Conservation (phyloP, 2,888 invertebrate species). For the Capitulum mitella region DNA sequence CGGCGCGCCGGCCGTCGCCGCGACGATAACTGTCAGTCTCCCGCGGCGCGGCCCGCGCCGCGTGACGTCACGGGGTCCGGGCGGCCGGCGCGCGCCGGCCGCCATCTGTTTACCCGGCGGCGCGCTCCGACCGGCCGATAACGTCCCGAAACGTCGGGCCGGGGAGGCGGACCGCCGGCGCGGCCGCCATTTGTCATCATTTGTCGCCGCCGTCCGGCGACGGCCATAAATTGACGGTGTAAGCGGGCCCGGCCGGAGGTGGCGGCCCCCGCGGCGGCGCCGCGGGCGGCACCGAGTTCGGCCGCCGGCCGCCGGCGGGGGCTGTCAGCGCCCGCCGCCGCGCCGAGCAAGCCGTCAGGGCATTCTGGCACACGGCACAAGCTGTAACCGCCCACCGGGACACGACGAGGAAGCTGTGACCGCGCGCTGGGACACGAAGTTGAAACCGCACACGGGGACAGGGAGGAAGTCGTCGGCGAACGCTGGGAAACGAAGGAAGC, state of each 20-base stretch:
- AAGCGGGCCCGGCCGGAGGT: no score
- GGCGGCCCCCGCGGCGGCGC: neutral
- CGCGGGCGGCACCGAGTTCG: neutral
- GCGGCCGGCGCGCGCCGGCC: neutral
- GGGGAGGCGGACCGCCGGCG: neutral
- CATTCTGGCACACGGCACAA: no score
- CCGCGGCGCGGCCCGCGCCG: conserved; percentile 1
- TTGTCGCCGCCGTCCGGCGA: neutral
- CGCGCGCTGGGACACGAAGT: no score
- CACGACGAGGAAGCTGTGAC: no score
- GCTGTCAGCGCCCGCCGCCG: neutral
- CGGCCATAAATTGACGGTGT: neutral
- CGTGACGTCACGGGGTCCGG: neutral
- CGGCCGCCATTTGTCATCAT: neutral
- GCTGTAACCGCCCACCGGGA: no score
- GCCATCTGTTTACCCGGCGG: neutral
- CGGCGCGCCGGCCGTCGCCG: neutral
- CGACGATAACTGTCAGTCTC: conserved; percentile 8
- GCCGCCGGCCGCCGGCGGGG: neutral
- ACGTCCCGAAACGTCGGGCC: neutral
- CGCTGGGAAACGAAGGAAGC: no score
- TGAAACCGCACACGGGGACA: no score
- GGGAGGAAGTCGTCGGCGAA: no score
- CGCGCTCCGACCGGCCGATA: neutral
- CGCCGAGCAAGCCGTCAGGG: no score